Percentiles rank a stretch among this genome's conserved stretches.
These are phyloP conservation scores for Probosciger aterrimus DNA, from an alignment of 2,113 vertebrate species.

Conservation along the genomic window DNA sequence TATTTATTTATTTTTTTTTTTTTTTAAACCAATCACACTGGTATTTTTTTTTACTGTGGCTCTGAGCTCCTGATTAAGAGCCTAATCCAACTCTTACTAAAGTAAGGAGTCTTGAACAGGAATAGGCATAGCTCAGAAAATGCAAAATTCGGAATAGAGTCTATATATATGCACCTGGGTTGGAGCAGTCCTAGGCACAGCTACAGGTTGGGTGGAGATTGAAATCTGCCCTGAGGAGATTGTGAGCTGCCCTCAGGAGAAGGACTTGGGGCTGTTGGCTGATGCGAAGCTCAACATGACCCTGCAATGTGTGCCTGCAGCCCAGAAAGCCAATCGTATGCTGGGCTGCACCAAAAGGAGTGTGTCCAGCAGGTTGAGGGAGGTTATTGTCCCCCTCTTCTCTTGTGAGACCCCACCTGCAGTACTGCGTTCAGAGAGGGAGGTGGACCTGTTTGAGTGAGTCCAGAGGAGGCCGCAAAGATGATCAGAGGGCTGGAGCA, in stretches of 20 bases:
- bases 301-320: not conserved
- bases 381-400: not conserved
- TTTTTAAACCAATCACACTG: not conserved
- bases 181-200: not conserved
- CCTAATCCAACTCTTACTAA: not conserved
- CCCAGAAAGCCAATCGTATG: not conserved
- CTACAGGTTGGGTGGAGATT: not conserved
- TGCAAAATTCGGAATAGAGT: not conserved
- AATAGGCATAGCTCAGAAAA: not conserved
- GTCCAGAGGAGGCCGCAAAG: not conserved
- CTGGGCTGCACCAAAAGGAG: not conserved
- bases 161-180: not conserved
- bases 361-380: not conserved
- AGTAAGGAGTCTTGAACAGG: not conserved
- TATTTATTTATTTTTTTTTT: no score
- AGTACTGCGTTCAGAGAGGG: not conserved
- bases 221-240: not conserved
- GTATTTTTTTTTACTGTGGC: not conserved
- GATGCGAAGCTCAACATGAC: not conserved
- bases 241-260: not conserved
- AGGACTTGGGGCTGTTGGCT: not conserved
- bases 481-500: not conserved
- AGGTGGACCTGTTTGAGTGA: not conserved
- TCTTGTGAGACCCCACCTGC: not conserved
- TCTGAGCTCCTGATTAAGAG: conserved; percentile 5